Evolutionary conservation across 2,113 vertebrate genomes (phyloP), one percentile per base, ranked within the genome.

Genomic region (Nothobranchius furzeri): DNA sequence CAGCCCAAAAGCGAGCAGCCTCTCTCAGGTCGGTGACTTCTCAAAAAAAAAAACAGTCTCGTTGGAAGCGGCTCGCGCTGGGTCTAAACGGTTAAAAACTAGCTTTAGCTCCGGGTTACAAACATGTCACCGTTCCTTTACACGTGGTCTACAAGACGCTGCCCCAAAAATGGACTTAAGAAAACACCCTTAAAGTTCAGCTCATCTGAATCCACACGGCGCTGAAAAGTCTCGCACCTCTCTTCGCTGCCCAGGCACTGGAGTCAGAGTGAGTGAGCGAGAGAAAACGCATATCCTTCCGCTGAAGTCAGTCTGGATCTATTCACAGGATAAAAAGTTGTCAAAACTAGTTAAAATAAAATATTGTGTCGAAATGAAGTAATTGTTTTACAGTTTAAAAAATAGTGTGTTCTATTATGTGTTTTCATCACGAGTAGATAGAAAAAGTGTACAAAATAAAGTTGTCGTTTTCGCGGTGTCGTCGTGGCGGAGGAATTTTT

Each of bases 401-500:
- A 14, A 20, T 43, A 3, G 24, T 0, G 0, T 3, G 12, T 12
- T 5, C 10, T 7, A 10, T 8, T 0, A 13, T 9, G 0, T 5
- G 3, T 6, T 7, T 61, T 50, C 12, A 30, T 4, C 0, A 7
- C 0, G 4, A 20, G n/a, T 2, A 9, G 2, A 3, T 7, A 37
- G 9, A 3, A 11, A n/a, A 36, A 25, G 7, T 1, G 14, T 10
- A 17, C 24, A 15, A 64, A 9, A n/a, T 66, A 49, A 70, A 37
- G 70, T 73, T 78, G 73, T 76, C 43, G 67, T 58, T 75, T 59
- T 75, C 75, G 30, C 30, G 59, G 55, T 60, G 81, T 86, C 77
- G 79, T 77, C 72, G 59, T 59, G 74, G 93, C 93, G 93, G 93
- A 94, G 93, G 93, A 93, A 94, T 94, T 91, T 92, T 88, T 88